A percentile compares a stretch with the other conserved stretches of the same genome.
Evolutionary conservation across 1,140 invertebrate genomes (phyloP).

Genomic region (Sycophaga agraensis): DNA sequence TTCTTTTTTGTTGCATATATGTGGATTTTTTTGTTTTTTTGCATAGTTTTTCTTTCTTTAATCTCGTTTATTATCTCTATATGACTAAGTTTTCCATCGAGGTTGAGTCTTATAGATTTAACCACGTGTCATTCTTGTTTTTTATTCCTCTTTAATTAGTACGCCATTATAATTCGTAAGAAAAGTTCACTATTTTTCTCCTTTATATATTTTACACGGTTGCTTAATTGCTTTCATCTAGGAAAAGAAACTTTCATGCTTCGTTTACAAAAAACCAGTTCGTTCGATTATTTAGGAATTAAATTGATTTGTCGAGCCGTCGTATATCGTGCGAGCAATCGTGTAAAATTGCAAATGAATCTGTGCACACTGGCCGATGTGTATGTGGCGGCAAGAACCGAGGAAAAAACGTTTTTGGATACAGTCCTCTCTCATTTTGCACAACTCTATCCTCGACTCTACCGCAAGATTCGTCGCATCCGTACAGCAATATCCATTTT

Average conservation of each 20-base stretch:
- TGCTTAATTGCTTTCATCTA: conserved; percentile 26
- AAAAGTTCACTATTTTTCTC: conserved; percentile 15
- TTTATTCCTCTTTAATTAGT: conserved; percentile 3
- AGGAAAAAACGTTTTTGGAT: too few species aligned
- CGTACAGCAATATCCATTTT: too few species aligned
- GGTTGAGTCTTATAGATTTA: conserved; percentile 20
- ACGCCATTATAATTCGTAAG: conserved; percentile 17
- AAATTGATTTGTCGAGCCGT: conserved; percentile 28
- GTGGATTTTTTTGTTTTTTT: conserved; percentile 15
- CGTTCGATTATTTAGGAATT: conserved; percentile 22
- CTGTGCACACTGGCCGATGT: too few species aligned
- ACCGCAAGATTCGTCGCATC: too few species aligned
- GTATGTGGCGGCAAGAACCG: too few species aligned
- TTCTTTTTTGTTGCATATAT: background rate
- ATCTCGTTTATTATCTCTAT: conserved; percentile 2
- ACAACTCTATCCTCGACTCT: too few species aligned
- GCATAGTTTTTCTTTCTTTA: conserved; percentile 19
- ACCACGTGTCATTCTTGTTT: conserved; percentile 5
- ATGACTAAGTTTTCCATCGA: conserved; percentile 5
- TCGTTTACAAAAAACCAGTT: conserved; percentile 28
- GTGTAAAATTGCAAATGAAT: conserved; percentile 23
- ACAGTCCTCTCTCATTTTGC: too few species aligned
- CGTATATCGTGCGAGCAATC: background rate
- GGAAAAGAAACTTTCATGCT: conserved; percentile 30
- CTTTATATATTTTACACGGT: conserved; percentile 16